These are phyloP conservation scores for Pinna nobilis DNA, from an alignment of 1,140 invertebrate species.

Conservation along the genomic window DNA sequence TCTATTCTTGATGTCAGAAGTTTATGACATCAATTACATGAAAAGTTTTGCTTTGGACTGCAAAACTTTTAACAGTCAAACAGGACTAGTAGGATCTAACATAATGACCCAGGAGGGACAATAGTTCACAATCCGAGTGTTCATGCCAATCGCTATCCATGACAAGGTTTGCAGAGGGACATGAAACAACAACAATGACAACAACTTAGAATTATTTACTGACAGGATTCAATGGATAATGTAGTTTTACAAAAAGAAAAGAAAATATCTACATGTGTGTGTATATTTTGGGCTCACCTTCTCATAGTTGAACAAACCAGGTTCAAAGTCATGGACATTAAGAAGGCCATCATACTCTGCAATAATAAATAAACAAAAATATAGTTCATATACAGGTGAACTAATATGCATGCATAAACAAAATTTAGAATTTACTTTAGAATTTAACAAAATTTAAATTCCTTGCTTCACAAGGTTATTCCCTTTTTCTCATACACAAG, in stretches of 20 bases:
- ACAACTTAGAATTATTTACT: neutral
- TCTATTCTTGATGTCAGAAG: too few species aligned
- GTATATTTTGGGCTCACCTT: constrained; percentile 22
- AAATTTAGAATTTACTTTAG: neutral
- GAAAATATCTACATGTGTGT: neutral
- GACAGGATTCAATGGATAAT: neutral
- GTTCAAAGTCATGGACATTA: constrained; percentile 46
- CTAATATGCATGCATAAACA: neutral
- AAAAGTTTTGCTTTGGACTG: too few species aligned
- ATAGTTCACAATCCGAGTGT: neutral
- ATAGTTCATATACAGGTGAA: neutral
- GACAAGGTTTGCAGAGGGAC: neutral
- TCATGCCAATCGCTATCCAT: neutral
- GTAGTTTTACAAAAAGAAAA: neutral
- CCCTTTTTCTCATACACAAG: neutral
- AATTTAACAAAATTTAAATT: too few species aligned
- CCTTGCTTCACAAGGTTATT: neutral
- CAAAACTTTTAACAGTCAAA: too few species aligned
- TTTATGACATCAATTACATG: too few species aligned
- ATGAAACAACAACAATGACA: neutral
- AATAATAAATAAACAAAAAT: neutral
- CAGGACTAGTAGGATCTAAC: too few species aligned
- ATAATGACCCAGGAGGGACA: neutral
- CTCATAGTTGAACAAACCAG: constrained; percentile 40
- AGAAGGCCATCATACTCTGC: constrained; percentile 47